Evolutionary conservation across 2,113 vertebrate species (phyloP).

Genomic region (Speoplatyrhinus poulsoni): DNA sequence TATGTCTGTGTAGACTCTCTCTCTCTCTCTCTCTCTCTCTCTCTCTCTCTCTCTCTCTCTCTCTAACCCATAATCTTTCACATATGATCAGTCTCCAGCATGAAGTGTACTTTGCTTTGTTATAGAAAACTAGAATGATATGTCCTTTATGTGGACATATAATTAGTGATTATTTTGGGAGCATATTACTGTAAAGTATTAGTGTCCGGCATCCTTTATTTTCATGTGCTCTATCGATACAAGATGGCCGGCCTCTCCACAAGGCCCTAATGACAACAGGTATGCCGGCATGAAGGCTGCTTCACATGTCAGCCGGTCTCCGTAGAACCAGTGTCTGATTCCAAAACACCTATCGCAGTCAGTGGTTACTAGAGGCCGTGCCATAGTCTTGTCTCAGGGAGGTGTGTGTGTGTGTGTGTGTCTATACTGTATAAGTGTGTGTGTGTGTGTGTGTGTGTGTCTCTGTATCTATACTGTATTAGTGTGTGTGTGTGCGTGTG

Average conservation of each 20-base stretch:
- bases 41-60: too few species aligned
- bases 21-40: constrained; percentile 4
- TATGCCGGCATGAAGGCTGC: constrained; percentile 7
- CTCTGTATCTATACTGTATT: too few species aligned
- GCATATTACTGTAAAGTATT: constrained; percentile 7
- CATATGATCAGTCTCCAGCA: too few species aligned
- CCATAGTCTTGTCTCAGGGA: constrained; percentile 55
- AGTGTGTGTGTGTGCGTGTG: too few species aligned
- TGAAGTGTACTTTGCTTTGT: too few species aligned
- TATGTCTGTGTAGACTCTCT: too few species aligned
- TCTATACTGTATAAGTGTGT: too few species aligned
- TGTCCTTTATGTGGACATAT: too few species aligned
- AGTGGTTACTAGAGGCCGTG: constrained; percentile 30
- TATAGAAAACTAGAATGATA: too few species aligned
- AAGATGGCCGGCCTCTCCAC: constrained; percentile 17
- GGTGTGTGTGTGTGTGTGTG: constrained; percentile 45
- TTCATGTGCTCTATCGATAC: neutral
- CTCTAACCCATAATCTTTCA: too few species aligned
- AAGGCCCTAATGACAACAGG: constrained; percentile 13
- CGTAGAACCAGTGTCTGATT: constrained; percentile 41
- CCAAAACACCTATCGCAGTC: constrained; percentile 37
- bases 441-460: too few species aligned
- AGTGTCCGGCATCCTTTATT: constrained; percentile 9
- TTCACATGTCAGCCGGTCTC: constrained; percentile 37
- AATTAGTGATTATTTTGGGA: constrained; percentile 8